Percentiles rank a stretch among this genome's conserved stretches.
Conservation (phyloP, 2,888 invertebrate species). For the Drosophila falleni region DNA sequence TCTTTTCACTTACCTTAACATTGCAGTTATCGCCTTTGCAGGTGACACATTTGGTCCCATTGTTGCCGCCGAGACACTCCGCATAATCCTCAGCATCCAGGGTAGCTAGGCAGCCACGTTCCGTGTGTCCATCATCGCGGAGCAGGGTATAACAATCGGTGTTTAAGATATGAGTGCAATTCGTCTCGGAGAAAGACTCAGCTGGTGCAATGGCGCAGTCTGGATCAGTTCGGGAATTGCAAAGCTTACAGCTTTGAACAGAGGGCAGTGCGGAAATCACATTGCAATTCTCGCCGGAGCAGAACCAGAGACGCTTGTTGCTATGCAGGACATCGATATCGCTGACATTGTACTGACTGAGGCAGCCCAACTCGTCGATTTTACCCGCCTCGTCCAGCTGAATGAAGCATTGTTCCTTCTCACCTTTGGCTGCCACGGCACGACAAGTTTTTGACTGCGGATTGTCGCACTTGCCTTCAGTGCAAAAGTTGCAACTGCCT, state of each 20-base stretch:
- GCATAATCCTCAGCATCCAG: constrained; percentile 69
- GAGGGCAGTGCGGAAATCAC: constrained; percentile 59
- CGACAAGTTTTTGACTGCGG: constrained; percentile 63
- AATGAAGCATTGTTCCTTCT: constrained; percentile 75
- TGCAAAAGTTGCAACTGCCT: constrained; percentile 73
- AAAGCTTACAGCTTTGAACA: constrained; percentile 62
- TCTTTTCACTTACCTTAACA: constrained; percentile 53
- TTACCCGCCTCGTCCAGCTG: constrained; percentile 55
- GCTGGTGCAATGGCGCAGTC: constrained; percentile 71
- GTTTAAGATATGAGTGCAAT: constrained; percentile 59
- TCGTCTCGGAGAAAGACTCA: constrained; percentile 26
- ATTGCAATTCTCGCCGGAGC: constrained; percentile 80
- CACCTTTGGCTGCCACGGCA: constrained; percentile 53
- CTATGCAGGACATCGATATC: constrained; percentile 57
- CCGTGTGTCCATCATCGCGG: constrained; percentile 74
- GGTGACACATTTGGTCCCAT: constrained; percentile 61
- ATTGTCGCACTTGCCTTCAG: constrained; percentile 67
- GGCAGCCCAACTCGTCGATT: constrained; percentile 74
- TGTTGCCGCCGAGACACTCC: constrained; percentile 59
- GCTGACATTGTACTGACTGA: constrained; percentile 72
- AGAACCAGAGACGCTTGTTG: constrained; percentile 72
- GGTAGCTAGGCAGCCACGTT: constrained; percentile 77
- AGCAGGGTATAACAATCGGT: constrained; percentile 78
- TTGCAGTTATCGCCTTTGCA: constrained; percentile 76
- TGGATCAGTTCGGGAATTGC: constrained; percentile 74